Evolutionary conservation across 2,888 invertebrate genomes (phyloP).

Genomic region (Ormyrus labotus): DNA sequence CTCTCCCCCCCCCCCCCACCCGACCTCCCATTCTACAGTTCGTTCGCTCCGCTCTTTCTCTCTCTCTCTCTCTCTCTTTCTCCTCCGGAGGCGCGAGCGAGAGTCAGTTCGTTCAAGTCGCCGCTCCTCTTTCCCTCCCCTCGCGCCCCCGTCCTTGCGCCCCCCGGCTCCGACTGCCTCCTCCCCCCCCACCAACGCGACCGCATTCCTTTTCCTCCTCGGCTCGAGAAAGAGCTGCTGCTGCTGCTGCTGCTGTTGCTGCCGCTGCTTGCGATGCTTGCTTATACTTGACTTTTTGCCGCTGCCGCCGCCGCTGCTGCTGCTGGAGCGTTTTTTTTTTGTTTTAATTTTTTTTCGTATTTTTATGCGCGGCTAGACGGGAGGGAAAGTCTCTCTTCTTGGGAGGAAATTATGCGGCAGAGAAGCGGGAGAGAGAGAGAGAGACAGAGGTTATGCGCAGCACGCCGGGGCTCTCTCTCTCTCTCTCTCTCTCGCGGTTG

Average conservation of each 20-base stretch:
- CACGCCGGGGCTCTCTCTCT: background rate
- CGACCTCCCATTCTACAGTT: too few species aligned
- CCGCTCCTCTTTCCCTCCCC: background rate
- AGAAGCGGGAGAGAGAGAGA: background rate
- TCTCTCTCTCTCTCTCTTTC: too few species aligned
- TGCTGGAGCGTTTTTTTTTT: background rate
- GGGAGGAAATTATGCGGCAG: constrained; percentile 13
- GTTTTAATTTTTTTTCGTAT: constrained; percentile 4
- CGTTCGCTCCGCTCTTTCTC: too few species aligned
- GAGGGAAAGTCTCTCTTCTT: background rate
- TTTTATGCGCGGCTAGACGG: constrained; percentile 7
- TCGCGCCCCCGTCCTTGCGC: constrained; percentile 17
- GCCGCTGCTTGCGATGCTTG: too few species aligned
- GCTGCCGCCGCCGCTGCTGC: background rate
- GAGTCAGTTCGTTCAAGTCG: background rate
- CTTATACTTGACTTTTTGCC: too few species aligned
- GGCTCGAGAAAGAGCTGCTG: constrained; percentile 6
- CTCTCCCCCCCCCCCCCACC: background rate
- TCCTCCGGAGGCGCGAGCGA: too few species aligned
- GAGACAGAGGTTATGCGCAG: background rate
- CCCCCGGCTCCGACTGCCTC: constrained; percentile 4
- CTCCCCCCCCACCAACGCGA: constrained; percentile 72
- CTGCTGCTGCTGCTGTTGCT: background rate
- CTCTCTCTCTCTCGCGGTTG: constrained; percentile 4
- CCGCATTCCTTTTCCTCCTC: constrained; percentile 74